A percentile compares a stretch with the other conserved stretches of the same genome.
Conservation (phyloP, 2,888 invertebrate species). For the Tenthredo notha region DNA sequence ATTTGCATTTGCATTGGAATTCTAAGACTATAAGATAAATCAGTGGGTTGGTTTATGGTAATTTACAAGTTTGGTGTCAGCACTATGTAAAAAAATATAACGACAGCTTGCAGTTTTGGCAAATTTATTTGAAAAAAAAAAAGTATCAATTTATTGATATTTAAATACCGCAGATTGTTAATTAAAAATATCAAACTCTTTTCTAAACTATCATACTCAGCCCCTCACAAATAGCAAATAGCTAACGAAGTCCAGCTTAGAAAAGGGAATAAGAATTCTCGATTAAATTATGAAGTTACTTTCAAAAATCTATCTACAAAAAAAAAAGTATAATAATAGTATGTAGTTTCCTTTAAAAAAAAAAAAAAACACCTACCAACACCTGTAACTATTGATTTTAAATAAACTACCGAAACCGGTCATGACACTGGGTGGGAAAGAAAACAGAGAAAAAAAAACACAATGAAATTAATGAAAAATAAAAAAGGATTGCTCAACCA, state of each 20-base stretch:
- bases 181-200: background rate
- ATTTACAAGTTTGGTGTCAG: background rate
- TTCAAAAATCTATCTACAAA: background rate
- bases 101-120: background rate
- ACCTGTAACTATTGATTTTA: background rate
- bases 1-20: conserved; percentile 14
- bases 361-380: background rate
- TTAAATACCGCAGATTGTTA: background rate
- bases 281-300: no score
- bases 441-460: background rate
- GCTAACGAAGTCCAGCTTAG: background rate
- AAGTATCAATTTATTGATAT: background rate
- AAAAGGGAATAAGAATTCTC: background rate
- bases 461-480: background rate
- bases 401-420: background rate
- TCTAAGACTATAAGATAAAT: background rate
- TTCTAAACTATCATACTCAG: background rate
- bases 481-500: background rate
- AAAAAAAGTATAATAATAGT: background rate
- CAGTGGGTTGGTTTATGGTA: conserved; percentile 24
- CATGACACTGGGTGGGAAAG: background rate
- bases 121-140: background rate
- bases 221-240: background rate
- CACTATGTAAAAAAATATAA: background rate
- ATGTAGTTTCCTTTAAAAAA: background rate